Evolutionary conservation across 2,797 vertebrate genomes (phyloP), one percentile per base, ranked within the genome.

Genomic region (Leucoraja ocellata): DNA sequence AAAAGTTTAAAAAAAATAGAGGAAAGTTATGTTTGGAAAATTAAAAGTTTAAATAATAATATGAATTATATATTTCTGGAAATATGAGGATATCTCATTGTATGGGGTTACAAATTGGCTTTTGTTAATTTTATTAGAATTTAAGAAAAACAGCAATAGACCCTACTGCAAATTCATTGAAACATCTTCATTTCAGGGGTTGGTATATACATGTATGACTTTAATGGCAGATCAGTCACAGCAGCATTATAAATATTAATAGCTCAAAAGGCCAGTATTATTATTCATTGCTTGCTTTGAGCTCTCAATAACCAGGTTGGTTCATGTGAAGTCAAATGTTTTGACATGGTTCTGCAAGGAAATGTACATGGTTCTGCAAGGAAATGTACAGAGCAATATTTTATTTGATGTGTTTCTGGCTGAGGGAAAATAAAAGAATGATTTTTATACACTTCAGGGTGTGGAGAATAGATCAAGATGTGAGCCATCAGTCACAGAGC

Each of bases 231-330:
- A 77, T 77, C 76, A 3, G 77, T 36, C n/a, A 78, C 5, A 36
- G 13, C 16, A 13, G 32, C 77, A 78, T 78, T 78, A 36, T 78
- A 78, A 78, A 78, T 78, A 36, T 78, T 78, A 78, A 78, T 78
- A 78, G 32, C 16, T 78, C 77, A n/a, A 78, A 36, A 78, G 77
- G 9, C 11, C 77, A 16, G 36, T 78, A 78, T 78, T 78, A 14
- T 78, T 78, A 78, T 78, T 78, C 77, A 78, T 78, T 14, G 36
- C 77, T 78, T 78, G 32, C 77, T 36, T 78, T 78, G 77, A 78
- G 28, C 76, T 10, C 76, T 77, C 25, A 77, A 77, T 77, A 77
- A 32, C 32, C 32, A 78, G 32, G 16, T 78, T 36, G 32, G 32
- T 78, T 78, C 1, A 78, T 78, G 16, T 36, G n/a, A 78, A 78